Conservation (phyloP, 2,113 vertebrate genomes). For the Chauna torquata region DNA sequence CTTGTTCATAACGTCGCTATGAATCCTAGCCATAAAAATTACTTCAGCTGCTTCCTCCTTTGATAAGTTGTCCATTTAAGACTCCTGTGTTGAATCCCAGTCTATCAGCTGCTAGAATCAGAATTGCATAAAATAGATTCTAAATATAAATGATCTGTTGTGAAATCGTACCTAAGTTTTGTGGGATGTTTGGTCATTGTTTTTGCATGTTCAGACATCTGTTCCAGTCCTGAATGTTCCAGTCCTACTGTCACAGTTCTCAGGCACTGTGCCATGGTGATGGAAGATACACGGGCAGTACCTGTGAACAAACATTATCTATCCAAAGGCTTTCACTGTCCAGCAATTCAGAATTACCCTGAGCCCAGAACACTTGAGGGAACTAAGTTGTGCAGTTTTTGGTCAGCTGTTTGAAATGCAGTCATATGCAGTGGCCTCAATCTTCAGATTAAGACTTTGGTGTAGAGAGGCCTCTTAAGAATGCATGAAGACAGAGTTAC, state of each 20-base stretch:
- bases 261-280: neutral
- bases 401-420: neutral
- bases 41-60: neutral
- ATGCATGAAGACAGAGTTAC: neutral
- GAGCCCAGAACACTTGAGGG: neutral
- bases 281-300: neutral
- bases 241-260: fast-evolving
- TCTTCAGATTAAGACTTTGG: conserved; percentile 40
- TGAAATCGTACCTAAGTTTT: neutral
- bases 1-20: neutral
- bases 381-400: neutral
- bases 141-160: neutral
- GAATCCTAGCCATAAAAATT: neutral
- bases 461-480: conserved; percentile 6
- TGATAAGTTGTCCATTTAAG: neutral
- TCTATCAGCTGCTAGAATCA: neutral
- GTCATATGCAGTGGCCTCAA: neutral
- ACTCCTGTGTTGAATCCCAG: neutral
- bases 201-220: neutral
- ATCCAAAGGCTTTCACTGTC: neutral
- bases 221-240: neutral
- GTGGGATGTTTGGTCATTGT: neutral
- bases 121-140: neutral
- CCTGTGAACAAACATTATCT: neutral
- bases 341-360: neutral